Percentiles rank a stretch among this genome's conserved stretches.
phyloP scores from a whole-genome alignment of 2,797 vertebrate genomes.

The Brachymystax lenok region DNA sequence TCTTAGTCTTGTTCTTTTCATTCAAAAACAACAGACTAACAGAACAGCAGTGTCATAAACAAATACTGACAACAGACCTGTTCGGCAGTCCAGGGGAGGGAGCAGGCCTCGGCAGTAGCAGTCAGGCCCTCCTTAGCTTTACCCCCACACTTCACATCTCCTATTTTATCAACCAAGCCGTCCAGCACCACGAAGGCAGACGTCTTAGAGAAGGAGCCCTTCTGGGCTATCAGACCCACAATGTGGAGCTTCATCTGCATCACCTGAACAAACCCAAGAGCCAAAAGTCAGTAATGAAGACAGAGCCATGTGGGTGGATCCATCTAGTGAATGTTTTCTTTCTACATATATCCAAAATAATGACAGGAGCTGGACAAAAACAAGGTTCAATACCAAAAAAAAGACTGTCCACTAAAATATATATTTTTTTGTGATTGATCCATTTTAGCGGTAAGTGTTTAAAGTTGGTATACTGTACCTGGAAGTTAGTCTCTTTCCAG shows the following conservation, averaged over 20 bases:
- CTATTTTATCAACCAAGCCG: slow-evolving; percentile 93
- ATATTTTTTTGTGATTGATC: not conserved
- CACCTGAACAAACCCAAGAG: slow-evolving; percentile 74
- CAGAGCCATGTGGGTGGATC: not conserved
- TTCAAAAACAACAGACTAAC: too few relatives aligned
- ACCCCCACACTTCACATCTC: slow-evolving; percentile 93
- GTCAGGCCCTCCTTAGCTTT: slow-evolving; percentile 94
- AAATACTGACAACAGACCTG: slow-evolving; percentile 74
- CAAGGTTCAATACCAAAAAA: too few relatives aligned
- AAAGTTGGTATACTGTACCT: slow-evolving; percentile 75
- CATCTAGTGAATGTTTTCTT: too few relatives aligned
- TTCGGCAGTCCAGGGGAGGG: slow-evolving; percentile 94
- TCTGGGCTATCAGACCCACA: slow-evolving; percentile 88
- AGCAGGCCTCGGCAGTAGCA: slow-evolving; percentile 88
- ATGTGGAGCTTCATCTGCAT: slow-evolving; percentile 98
- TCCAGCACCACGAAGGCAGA: slow-evolving; percentile 91
- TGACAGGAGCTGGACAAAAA: not conserved
- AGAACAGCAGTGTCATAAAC: too few relatives aligned
- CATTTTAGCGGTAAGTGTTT: not conserved
- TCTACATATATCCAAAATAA: too few relatives aligned
- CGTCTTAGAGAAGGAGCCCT: slow-evolving; percentile 93
- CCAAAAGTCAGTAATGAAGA: not conserved
- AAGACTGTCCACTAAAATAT: too few relatives aligned
- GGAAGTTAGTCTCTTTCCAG: slow-evolving; percentile 99
- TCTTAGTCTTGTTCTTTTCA: too few relatives aligned